These are phyloP conservation scores for Darevskia nairensis DNA, from an alignment of 2,797 vertebrate species.

Conservation along the genomic window DNA sequence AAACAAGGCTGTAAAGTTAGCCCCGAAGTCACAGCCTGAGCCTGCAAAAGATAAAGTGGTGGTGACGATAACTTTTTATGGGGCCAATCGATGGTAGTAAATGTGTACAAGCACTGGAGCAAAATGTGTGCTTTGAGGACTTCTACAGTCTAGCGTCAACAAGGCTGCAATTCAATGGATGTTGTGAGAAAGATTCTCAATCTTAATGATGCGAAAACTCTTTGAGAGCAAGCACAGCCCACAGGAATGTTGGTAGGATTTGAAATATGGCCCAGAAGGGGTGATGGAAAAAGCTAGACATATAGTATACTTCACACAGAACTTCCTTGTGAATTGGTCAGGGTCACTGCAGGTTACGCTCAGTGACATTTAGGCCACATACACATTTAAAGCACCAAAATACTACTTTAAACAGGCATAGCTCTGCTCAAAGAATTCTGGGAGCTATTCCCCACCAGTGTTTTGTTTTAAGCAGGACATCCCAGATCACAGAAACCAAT, in stretches of 20 bases:
- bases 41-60: conserved; percentile 4
- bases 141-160: background rate
- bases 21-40: background rate
- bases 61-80: conserved; percentile 2
- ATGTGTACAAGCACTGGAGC: background rate
- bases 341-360: background rate
- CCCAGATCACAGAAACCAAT: too few species aligned
- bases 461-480: too few species aligned
- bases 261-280: too few species aligned
- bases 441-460: too few species aligned
- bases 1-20: background rate
- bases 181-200: background rate
- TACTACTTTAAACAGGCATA: too few species aligned
- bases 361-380: background rate
- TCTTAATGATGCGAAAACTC: background rate
- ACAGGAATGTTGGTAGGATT: background rate
- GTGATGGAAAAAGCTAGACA: background rate
- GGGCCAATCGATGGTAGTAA: background rate
- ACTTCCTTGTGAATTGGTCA: background rate
- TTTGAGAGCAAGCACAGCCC: background rate
- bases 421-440: too few species aligned
- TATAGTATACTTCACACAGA: background rate
- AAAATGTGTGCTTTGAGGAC: background rate
- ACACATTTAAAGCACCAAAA: too few species aligned
- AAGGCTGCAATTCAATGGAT: background rate